Evolutionary conservation across 2,113 vertebrate genomes (phyloP), one percentile per base, ranked within the genome.

Genomic region (Ptilonorhynchus violaceus): DNA sequence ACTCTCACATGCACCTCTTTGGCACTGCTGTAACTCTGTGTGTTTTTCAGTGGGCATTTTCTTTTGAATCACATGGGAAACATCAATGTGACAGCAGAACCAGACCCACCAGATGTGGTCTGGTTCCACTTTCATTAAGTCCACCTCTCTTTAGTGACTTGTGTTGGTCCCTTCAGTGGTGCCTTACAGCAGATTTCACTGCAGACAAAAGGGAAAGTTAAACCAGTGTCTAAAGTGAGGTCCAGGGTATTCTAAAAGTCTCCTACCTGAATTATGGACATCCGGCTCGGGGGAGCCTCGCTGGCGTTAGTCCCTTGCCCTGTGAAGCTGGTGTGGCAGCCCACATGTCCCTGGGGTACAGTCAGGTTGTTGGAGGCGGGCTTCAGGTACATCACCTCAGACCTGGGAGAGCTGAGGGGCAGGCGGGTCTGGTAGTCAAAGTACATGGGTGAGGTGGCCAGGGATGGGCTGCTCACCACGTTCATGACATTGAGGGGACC

Each of bases 401-500:
- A 99, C 95, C 99, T 98, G 97, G 99, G 99, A 89, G 99, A 99
- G 98, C 99, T 99, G 98, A 99, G 99, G 98, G 99, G 99, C 97
- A 99, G 98, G 95, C 99, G 99, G 92, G 99, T 99, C 98, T 99
- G 99, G 98, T 99, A 99, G 98, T 99, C 99, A 98, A 99, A 99
- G 98, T 99, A 99, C 99, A 99, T 99, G 93, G 99, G 99, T 96
- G 99, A 99, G 97, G 99, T 99, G 98, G 99, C 99, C 97, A 99
- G 98, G 93, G 99, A 99, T 95, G 99, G 99, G 97, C 99, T 99
- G 99, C 99, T 99, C 97, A 99, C 99, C 98, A 99, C 99, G 80
- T 99, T 99, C 99, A 99, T 99, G 97, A 99, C 99, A 98, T 99
- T 99, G 99, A 99, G 99, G 98, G 99, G 99, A 97, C 99, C 99